Percentiles rank a stretch among this genome's conserved stretches.
phyloP scores from a whole-genome alignment of 2,797 vertebrate species.

The Tinamus major region DNA sequence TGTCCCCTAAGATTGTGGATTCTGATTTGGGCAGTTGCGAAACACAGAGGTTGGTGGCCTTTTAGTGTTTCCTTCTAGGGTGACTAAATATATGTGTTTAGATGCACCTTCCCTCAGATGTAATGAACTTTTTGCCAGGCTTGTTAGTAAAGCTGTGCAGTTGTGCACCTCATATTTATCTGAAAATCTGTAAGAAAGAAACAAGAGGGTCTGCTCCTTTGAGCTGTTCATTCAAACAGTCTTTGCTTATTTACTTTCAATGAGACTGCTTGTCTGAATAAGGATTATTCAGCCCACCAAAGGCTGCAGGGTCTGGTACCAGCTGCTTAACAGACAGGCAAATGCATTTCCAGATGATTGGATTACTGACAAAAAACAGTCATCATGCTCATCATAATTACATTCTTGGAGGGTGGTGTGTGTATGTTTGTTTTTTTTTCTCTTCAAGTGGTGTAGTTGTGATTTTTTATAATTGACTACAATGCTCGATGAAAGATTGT shows the following conservation, averaged over 20 bases:
- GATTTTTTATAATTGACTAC: neutral
- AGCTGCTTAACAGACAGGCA: neutral
- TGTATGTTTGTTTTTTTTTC: too few relatives aligned
- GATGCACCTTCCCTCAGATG: too few relatives aligned
- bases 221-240: neutral
- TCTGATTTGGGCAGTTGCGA: neutral
- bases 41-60: neutral
- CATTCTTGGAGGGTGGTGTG: neutral
- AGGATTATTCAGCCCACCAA: neutral
- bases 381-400: neutral
- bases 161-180: neutral
- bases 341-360: neutral
- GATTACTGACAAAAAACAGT: neutral
- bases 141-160: neutral
- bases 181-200: neutral
- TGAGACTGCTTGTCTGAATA: neutral
- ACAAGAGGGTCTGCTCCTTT: neutral
- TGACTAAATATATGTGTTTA: rapidly evolving
- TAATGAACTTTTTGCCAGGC: neutral
- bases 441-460: neutral
- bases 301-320: neutral
- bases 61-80: neutral
- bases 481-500: neutral
- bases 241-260: neutral
- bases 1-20: rapidly evolving